These are phyloP conservation scores for Progne subis DNA, from an alignment of 2,113 vertebrate genomes.

Conservation along the genomic window DNA sequence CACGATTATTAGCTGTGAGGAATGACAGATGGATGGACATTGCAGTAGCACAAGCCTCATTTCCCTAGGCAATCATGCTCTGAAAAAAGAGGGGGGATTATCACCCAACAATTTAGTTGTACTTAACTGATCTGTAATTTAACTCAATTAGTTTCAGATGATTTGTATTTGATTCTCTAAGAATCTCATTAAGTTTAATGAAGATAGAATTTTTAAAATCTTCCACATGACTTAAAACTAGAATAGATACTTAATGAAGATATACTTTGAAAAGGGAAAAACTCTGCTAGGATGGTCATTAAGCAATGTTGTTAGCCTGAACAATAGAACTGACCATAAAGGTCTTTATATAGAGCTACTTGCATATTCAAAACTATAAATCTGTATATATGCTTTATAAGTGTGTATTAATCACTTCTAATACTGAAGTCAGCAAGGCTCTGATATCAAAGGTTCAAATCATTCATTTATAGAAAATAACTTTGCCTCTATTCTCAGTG, in stretches of 20 bases:
- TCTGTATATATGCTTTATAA: not conserved
- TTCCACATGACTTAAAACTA: constrained; percentile 15
- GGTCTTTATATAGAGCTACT: not conserved
- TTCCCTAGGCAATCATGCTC: constrained; percentile 8
- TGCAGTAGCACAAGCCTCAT: not conserved
- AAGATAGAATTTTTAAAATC: not conserved
- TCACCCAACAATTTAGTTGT: not conserved
- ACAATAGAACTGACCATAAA: not conserved
- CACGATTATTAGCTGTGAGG: constrained; percentile 44
- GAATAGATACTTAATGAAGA: constrained; percentile 25
- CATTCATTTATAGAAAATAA: not conserved
- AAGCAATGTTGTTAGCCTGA: not conserved
- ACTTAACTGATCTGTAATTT: constrained; percentile 48
- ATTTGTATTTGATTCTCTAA: constrained; percentile 33
- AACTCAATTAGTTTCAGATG: constrained; percentile 43
- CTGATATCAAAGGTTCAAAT: not conserved
- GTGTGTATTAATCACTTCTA: not conserved
- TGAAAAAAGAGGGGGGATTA: not conserved
- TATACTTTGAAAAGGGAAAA: constrained; percentile 3
- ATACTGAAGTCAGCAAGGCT: not conserved
- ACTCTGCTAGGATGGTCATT: not conserved
- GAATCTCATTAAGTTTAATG: constrained; percentile 48
- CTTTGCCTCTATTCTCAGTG: not conserved
- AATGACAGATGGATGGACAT: constrained; percentile 51
- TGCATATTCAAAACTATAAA: not conserved